Evolutionary conservation across 2,888 invertebrate genomes (phyloP).

Genomic region (Coleophora flavipennella): DNA sequence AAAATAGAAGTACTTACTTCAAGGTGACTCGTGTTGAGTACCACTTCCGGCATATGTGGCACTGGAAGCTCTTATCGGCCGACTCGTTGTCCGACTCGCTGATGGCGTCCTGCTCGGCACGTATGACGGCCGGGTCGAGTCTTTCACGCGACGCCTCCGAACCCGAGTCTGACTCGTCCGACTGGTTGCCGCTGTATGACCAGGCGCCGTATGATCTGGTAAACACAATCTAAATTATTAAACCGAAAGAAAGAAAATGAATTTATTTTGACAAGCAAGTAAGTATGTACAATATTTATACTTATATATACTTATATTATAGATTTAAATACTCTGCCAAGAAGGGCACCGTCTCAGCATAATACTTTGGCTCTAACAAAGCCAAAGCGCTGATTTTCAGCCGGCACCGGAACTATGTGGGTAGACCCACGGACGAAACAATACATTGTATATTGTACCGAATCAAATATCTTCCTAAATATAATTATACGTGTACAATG

Average conservation of each 20-base stretch:
- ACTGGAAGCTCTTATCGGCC: slow-evolving; percentile 64
- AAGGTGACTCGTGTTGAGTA: slow-evolving; percentile 61
- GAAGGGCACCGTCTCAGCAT: background rate
- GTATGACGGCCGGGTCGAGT: slow-evolving; percentile 17
- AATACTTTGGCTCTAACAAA: no score
- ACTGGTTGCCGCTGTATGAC: slow-evolving; percentile 37
- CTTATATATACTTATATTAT: no score
- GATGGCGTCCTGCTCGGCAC: slow-evolving; percentile 41
- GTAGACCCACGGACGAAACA: no score
- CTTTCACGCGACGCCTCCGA: slow-evolving; percentile 25
- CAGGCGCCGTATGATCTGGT: slow-evolving; percentile 43
- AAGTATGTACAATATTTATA: no score
- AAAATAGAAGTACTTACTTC: slow-evolving; percentile 63
- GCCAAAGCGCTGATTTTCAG: no score
- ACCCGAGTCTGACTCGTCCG: slow-evolving; percentile 41
- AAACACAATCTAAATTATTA: slow-evolving; percentile 8
- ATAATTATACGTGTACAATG: no score
- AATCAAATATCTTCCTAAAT: no score
- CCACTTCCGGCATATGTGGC: slow-evolving; percentile 64
- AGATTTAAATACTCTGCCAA: no score
- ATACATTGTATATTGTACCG: no score
- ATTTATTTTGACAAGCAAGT: no score
- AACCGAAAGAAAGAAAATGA: background rate
- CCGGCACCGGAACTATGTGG: no score
- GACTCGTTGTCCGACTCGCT: slow-evolving; percentile 62